Conservation (phyloP, 2,113 vertebrate genomes). For the Poicephalus gulielmi region DNA sequence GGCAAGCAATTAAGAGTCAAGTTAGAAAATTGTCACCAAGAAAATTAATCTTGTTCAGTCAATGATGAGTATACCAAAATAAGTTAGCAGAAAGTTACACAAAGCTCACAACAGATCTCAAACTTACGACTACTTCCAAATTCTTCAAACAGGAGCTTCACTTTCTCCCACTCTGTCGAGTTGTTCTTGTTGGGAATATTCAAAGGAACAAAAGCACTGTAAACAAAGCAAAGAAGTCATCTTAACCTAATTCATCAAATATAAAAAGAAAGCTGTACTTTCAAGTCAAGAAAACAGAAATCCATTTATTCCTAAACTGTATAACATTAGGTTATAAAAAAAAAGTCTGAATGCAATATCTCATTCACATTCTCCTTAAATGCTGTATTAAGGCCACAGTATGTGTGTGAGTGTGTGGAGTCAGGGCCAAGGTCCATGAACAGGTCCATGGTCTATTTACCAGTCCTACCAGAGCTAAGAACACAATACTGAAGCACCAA, state of each 20-base stretch:
- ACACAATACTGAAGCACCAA: not conserved
- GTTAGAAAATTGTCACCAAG: not conserved
- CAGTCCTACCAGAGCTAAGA: not conserved
- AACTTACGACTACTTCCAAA: constrained; percentile 95
- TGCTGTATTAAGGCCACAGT: not conserved
- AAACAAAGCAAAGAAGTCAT: constrained; percentile 30
- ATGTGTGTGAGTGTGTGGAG: fast-evolving
- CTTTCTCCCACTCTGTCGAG: constrained; percentile 95
- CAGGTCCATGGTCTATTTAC: not conserved
- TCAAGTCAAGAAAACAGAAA: not conserved
- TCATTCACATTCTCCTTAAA: not conserved
- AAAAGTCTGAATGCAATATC: not conserved
- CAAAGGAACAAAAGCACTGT: constrained; percentile 92
- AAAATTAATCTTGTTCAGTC: not conserved
- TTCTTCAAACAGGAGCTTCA: constrained; percentile 92
- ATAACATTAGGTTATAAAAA: not conserved
- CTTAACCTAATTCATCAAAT: not conserved
- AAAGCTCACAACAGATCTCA: not conserved
- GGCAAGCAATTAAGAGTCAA: not conserved
- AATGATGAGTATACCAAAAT: fast-evolving
- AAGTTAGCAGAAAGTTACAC: not conserved
- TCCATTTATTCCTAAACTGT: not conserved
- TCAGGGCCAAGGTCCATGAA: not conserved
- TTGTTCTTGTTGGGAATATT: constrained; percentile 84
- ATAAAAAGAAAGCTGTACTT: not conserved